These are phyloP conservation scores for Phalacrocorax carbo DNA, from an alignment of 2,113 vertebrate genomes.

Conservation along the genomic window DNA sequence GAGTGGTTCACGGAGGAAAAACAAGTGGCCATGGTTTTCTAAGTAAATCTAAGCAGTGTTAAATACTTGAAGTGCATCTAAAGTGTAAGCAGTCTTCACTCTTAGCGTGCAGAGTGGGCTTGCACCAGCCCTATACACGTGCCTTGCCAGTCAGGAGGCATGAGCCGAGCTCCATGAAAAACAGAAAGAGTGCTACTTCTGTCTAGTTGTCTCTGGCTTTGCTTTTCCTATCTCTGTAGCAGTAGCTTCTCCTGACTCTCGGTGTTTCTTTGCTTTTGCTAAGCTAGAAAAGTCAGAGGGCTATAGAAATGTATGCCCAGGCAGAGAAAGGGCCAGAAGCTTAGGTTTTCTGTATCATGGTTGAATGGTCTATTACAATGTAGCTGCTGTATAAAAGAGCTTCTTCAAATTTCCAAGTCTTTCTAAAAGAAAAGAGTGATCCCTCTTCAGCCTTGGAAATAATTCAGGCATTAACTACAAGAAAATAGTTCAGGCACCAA, in stretches of 20 bases:
- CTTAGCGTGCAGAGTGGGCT: not conserved
- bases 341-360: not conserved
- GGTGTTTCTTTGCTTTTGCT: not conserved
- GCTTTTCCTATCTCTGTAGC: not conserved
- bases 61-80: not conserved
- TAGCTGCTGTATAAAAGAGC: constrained; percentile 3
- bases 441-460: constrained; percentile 1
- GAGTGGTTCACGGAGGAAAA: not conserved
- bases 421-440: not conserved
- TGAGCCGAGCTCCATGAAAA: accelerated
- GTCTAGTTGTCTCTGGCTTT: not conserved
- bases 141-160: not conserved
- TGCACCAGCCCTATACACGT: not conserved
- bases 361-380: constrained; percentile 31
- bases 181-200: not conserved
- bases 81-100: not conserved
- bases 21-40: not conserved
- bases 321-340: not conserved
- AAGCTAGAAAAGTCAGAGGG: not conserved
- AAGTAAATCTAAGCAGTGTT: not conserved
- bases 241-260: not conserved
- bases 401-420: constrained; percentile 11
- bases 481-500: not conserved
- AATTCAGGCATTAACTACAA: constrained; percentile 13
- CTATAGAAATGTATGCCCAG: not conserved